These are phyloP conservation scores for Microcebus ravelobensis DNA, from an alignment of 2,113 vertebrate species.

Conservation along the genomic window DNA sequence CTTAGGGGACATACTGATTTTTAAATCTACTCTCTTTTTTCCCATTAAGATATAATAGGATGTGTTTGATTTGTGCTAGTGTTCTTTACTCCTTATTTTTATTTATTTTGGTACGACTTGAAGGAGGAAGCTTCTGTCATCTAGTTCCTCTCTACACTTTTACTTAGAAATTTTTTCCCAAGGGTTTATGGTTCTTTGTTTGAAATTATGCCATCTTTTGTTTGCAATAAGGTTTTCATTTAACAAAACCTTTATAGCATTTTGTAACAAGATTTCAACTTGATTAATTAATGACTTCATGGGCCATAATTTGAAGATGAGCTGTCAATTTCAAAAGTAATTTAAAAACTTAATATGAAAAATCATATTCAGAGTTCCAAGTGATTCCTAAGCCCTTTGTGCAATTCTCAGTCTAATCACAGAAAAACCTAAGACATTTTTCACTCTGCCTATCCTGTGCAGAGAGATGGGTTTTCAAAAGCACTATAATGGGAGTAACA, in stretches of 20 bases:
- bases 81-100: background rate
- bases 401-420: background rate
- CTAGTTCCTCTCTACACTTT: background rate
- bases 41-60: background rate
- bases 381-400: background rate
- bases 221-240: background rate
- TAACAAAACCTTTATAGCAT: background rate
- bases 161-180: background rate
- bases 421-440: background rate
- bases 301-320: background rate
- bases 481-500: background rate
- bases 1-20: background rate
- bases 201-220: background rate
- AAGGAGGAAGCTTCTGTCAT: background rate
- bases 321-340: slow-evolving; percentile 13
- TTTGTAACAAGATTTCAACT: background rate
- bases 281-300: background rate
- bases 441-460: background rate
- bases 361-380: background rate
- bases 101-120: background rate
- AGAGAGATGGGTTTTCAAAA: slow-evolving; percentile 30
- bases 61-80: background rate
- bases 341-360: background rate
- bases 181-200: background rate
- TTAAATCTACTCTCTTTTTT: background rate